Conservation (phyloP, 2,113 vertebrate species). For the Sula dactylatra region DNA sequence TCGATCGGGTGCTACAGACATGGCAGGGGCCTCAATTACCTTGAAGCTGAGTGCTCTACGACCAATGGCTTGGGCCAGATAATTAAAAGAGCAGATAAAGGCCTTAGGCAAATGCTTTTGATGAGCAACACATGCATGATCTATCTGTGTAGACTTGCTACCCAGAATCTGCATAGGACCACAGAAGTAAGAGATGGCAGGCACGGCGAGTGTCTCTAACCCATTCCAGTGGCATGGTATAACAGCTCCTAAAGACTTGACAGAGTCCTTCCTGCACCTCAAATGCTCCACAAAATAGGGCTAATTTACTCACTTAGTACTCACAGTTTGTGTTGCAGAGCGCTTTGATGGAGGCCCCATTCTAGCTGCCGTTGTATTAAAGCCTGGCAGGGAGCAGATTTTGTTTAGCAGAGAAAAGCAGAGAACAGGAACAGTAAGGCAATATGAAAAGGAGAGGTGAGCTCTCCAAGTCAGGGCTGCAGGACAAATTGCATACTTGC, state of each 20-base stretch:
- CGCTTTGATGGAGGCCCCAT: not conserved
- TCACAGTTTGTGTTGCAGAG: not conserved
- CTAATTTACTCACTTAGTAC: not conserved
- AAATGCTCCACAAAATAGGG: not conserved
- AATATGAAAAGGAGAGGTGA: not conserved
- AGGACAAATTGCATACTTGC: not conserved
- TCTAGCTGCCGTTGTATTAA: not conserved
- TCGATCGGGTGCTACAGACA: fast-evolving
- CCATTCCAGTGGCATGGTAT: not conserved
- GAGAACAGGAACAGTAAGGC: not conserved
- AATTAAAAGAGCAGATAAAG: not conserved
- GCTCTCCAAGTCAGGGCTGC: not conserved
- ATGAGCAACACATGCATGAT: not conserved
- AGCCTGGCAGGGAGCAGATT: not conserved
- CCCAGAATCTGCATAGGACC: not conserved
- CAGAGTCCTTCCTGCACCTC: not conserved
- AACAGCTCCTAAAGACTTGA: not conserved
- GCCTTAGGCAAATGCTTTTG: not conserved
- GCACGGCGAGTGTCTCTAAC: fast-evolving
- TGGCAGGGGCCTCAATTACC: not conserved
- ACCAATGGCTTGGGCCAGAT: not conserved
- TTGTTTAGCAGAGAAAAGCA: not conserved
- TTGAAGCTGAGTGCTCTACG: not conserved
- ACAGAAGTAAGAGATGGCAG: not conserved
- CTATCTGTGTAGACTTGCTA: not conserved